Conservation (phyloP, 1,140 invertebrate species). For the Aricia agestis region DNA sequence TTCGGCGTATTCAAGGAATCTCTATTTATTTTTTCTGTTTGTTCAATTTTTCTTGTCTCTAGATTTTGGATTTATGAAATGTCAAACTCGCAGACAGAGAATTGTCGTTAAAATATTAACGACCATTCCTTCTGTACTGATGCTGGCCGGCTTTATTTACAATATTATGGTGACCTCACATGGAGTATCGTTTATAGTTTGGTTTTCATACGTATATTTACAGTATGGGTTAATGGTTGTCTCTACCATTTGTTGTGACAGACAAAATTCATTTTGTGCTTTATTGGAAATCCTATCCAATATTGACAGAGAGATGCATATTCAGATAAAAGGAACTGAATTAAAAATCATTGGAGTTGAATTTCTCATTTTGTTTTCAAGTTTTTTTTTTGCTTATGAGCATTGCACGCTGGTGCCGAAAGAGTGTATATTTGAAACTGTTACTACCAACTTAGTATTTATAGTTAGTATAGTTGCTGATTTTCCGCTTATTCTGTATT, state of each 20-base stretch:
- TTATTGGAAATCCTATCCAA: not conserved
- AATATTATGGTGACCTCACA: not conserved
- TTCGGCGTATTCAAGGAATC: not conserved
- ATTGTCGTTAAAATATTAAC: not conserved
- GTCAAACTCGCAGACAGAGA: not conserved
- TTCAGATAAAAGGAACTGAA: too few species aligned
- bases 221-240: not conserved
- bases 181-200: not conserved
- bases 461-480: too few species aligned
- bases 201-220: not conserved
- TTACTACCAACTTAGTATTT: too few species aligned
- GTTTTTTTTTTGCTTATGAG: too few species aligned
- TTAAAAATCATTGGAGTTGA: too few species aligned
- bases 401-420: too few species aligned
- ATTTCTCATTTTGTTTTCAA: too few species aligned
- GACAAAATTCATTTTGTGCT: not conserved
- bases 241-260: not conserved
- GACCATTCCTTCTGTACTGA: not conserved
- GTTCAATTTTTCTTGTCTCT: not conserved
- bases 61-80: slow-evolving; percentile 3
- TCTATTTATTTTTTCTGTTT: not conserved
- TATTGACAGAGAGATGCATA: not conserved
- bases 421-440: too few species aligned
- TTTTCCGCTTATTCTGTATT: not conserved
- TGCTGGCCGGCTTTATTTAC: not conserved